Conservation (phyloP, 1,140 invertebrate genomes). For the Oryctes rhinoceros region DNA sequence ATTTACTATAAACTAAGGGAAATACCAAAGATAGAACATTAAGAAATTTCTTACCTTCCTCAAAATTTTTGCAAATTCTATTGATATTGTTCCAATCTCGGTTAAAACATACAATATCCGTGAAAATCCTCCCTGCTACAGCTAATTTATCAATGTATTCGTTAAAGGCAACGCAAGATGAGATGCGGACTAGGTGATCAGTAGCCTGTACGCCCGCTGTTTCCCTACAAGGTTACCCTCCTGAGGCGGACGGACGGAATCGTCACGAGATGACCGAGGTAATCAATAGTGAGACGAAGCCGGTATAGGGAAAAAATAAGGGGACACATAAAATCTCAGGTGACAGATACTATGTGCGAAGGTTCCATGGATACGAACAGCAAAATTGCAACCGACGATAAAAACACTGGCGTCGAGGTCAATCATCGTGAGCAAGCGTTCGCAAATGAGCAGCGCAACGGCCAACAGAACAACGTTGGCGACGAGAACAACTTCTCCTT, state of each 20-base stretch:
- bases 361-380: constrained; percentile 28
- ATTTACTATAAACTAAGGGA: no score
- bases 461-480: neutral
- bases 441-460: neutral
- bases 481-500: neutral
- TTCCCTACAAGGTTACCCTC: no score
- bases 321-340: constrained; percentile 5
- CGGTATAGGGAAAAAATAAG: neutral
- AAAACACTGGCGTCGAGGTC: neutral
- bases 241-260: neutral
- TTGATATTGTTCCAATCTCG: no score
- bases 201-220: neutral
- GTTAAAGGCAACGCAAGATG: no score
- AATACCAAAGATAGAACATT: no score
- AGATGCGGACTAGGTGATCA: no score
- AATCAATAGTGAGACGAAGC: neutral
- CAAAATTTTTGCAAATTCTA: no score
- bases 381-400: neutral
- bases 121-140: no score
- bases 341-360: constrained; percentile 33
- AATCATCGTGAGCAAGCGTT: neutral
- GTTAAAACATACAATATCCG: no score
- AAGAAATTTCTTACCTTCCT: no score
- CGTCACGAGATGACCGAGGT: neutral
- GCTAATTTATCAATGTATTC: no score